Conservation (phyloP, 2,888 invertebrate genomes). For the Schizaphis graminum region DNA sequence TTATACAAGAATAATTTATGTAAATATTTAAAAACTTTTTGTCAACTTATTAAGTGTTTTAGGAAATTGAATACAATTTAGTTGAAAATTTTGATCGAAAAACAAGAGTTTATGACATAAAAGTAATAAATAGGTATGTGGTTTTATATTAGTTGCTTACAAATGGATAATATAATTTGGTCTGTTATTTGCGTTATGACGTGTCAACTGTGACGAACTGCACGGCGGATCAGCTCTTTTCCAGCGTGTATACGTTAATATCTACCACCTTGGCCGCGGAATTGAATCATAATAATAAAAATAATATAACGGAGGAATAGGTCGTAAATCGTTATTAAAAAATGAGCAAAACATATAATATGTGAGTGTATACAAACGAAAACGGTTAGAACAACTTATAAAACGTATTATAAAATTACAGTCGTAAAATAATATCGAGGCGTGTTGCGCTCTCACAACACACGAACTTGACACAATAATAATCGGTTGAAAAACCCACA, state of each 20-base stretch:
- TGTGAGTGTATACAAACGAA: not conserved
- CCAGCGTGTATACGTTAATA: not conserved
- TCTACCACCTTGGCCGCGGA: not conserved
- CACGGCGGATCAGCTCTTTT: not conserved
- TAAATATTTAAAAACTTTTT: not conserved
- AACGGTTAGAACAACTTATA: not conserved
- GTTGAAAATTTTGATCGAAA: not conserved
- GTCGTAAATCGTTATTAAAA: conserved; percentile 14
- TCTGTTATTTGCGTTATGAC: not conserved
- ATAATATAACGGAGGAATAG: conserved; percentile 7
- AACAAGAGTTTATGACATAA: not conserved
- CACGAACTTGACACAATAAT: not conserved
- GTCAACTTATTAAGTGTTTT: not conserved
- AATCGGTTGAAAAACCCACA: not conserved
- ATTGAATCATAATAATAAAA: conserved; percentile 2
- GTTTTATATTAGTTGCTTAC: not conserved
- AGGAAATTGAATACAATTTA: not conserved
- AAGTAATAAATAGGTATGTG: not conserved
- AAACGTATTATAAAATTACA: not conserved
- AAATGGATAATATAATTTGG: not conserved
- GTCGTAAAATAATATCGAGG: conserved; percentile 12
- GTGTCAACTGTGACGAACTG: not conserved
- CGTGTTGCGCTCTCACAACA: not conserved
- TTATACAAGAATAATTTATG: not conserved
- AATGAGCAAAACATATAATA: not conserved